These are phyloP conservation scores for Macrotrachela quadricornifera DNA, from an alignment of 1,140 invertebrate species.

Conservation along the genomic window DNA sequence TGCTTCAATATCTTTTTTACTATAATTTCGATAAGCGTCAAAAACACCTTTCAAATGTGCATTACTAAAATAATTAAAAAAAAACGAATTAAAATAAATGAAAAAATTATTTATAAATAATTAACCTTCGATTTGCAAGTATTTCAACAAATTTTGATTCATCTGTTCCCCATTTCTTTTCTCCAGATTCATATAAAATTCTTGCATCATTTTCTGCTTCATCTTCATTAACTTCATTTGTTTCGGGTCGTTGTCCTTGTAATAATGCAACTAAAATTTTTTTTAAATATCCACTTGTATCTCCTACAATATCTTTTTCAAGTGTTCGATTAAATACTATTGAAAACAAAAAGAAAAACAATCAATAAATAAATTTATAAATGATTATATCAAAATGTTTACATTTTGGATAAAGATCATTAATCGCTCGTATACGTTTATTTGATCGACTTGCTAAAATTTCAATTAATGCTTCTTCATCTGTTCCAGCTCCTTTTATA, in stretches of 20 bases:
- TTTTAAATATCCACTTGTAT: slow-evolving; percentile 30
- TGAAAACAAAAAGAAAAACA: slow-evolving; percentile 9
- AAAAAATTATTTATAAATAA: too few relatives aligned
- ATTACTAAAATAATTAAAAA: slow-evolving; percentile 14
- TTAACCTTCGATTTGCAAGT: not conserved
- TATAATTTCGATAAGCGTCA: slow-evolving; percentile 26
- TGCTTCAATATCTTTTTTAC: slow-evolving; percentile 28
- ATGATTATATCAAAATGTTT: not conserved
- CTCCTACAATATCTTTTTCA: slow-evolving; percentile 27
- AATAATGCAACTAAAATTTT: slow-evolving; percentile 22
- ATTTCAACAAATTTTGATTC: slow-evolving; percentile 19
- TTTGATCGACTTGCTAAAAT: slow-evolving; percentile 34
- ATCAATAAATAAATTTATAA: slow-evolving; percentile 12
- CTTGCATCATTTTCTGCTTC: slow-evolving; percentile 25
- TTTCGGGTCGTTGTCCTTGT: slow-evolving; percentile 21
- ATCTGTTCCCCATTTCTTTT: slow-evolving; percentile 35
- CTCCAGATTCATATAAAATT: slow-evolving; percentile 28
- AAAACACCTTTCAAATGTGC: slow-evolving; percentile 27
- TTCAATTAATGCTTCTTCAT: slow-evolving; percentile 33
- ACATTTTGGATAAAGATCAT: slow-evolving; percentile 27
- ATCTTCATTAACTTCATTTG: slow-evolving; percentile 8
- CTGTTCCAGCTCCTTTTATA: slow-evolving; percentile 32
- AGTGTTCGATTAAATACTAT: slow-evolving; percentile 22
- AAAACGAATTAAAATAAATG: not conserved
- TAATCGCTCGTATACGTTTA: slow-evolving; percentile 29